Evolutionary conservation across 2,888 invertebrate genomes (phyloP).

Genomic region (Phortica magna): DNA sequence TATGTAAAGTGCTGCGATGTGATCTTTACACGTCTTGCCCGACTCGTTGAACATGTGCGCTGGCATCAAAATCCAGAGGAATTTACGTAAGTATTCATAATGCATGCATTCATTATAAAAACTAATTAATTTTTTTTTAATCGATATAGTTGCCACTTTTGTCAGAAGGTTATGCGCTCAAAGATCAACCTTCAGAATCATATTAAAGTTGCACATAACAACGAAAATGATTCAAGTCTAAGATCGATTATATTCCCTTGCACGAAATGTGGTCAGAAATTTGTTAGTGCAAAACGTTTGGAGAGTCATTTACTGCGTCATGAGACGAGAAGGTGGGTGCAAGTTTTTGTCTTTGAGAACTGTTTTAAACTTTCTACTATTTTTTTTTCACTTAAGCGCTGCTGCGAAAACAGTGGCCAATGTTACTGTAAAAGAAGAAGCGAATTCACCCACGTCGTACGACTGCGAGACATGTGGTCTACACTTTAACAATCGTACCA

Average conservation of each 20-base stretch:
- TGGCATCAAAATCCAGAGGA: conserved; percentile 31
- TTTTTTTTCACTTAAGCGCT: neutral
- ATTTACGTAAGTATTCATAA: conserved; percentile 20
- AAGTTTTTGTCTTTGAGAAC: neutral
- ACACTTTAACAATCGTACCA: conserved; percentile 52
- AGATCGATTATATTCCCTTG: neutral
- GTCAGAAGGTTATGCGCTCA: conserved; percentile 18
- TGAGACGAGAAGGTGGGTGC: neutral
- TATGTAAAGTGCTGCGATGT: conserved; percentile 51
- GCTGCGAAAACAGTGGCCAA: neutral
- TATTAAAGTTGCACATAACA: neutral
- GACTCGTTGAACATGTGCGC: conserved; percentile 38
- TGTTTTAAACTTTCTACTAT: neutral
- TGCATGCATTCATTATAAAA: neutral
- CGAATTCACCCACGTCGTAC: conserved; percentile 29
- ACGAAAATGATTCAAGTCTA: neutral
- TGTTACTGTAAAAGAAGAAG: neutral
- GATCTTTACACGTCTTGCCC: conserved; percentile 52
- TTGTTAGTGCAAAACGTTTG: conserved; percentile 33
- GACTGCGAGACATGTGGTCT: conserved; percentile 52
- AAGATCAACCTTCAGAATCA: conserved; percentile 18
- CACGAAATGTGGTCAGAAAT: neutral
- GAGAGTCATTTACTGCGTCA: conserved; percentile 36
- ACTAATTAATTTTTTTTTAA: neutral
- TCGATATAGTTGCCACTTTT: conserved; percentile 12